Conservation (phyloP, 2,888 invertebrate species). For the Dioctria rufipes region DNA sequence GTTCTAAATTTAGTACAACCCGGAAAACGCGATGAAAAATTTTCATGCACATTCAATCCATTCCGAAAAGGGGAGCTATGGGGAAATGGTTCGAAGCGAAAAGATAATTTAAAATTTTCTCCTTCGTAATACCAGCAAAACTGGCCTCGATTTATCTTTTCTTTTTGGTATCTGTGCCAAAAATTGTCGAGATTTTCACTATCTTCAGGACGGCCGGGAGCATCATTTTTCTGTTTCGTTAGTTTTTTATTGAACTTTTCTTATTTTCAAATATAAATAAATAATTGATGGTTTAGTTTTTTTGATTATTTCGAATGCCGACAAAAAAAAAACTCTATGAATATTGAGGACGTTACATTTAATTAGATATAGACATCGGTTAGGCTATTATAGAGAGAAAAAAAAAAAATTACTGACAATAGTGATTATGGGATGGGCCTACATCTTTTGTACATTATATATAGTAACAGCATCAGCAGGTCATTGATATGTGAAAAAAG, state of each 20-base stretch:
- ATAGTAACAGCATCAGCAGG: too few species aligned
- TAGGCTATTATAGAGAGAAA: too few species aligned
- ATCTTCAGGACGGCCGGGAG: conserved; percentile 9
- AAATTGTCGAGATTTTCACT: conserved; percentile 39
- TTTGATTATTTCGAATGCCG: too few species aligned
- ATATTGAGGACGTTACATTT: too few species aligned
- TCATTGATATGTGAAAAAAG: too few species aligned
- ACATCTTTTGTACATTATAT: too few species aligned
- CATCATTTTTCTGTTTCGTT: neutral
- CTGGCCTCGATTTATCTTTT: conserved; percentile 20
- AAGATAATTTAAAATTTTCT: neutral
- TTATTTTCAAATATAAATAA: neutral
- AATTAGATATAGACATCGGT: too few species aligned
- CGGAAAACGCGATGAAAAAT: conserved; percentile 1
- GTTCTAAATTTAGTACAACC: conserved; percentile 32
- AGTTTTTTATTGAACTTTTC: neutral
- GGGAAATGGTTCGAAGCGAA: neutral
- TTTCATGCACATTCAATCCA: neutral
- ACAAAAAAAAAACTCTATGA: too few species aligned
- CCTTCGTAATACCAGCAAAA: conserved; percentile 11
- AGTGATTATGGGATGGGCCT: too few species aligned
- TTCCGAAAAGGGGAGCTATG: conserved; percentile 32
- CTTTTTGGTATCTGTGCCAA: neutral
- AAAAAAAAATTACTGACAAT: too few species aligned
- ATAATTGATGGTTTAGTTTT: conserved; percentile 27